Base-by-base conservation (phyloP, 1,140 invertebrate genomes). In the Olivierus martensii region DNA sequence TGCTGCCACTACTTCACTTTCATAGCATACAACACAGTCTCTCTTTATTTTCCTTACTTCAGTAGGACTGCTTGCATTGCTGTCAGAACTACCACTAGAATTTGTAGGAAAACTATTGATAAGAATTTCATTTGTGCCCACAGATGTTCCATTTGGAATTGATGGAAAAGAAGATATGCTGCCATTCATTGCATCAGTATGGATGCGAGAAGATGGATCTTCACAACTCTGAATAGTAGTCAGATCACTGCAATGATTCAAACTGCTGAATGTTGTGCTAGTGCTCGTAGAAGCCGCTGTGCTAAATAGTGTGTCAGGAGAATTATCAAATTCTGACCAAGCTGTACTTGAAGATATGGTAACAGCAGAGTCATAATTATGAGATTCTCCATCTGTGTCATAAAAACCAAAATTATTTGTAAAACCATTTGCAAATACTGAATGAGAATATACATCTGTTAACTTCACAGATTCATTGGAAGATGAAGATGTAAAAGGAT, bases 1-100 rank as follows among this genome's bases (percentile, higher is more conserved):
- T 12, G 87, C 88, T 34, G 87, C 84, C 41, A 83, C 85, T 11
- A 92, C 82, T 63, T 87, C 83, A 61, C 81, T 80, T 61, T 91
- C 87, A 46, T 78, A 79, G 74, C 89, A 93, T 42, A 91, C 78
- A 52, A 81, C 75, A 71, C 88, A 93, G 54, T 83, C 80, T 18
- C 83, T 78, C 57, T 78, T 78, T 15, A 58, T 57, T 15, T 56
- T 61, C 22, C 56, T 53, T 10, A 50, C 55, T 35, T 56, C 55
- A 15, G 47, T 52, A 17, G 54, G 54, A 19, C 49, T 56, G 54
- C 36, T 37, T 34, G 35, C 11, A 7, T 12, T 9, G 10, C 17
- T 19, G 17, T 22, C 21, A 22, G 12, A 12, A 19, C 17, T 22
- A 41, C 14, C 14, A 18, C 39, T 41, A n/a, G 39, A 41, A 15